Evolutionary conservation across 2,113 vertebrate species (phyloP).

Genomic region (Aix galericulata): DNA sequence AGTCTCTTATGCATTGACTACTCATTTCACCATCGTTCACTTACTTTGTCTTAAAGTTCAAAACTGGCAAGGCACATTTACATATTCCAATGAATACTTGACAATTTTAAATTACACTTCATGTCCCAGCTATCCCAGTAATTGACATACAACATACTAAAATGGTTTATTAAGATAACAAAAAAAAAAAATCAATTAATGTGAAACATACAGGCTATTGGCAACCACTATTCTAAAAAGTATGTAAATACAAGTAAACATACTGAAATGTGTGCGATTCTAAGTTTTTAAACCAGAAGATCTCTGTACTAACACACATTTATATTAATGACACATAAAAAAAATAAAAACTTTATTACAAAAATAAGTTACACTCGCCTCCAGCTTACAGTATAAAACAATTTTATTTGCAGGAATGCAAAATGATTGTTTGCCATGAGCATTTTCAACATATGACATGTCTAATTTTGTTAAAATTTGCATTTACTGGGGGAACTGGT

Average conservation of each 20-base stretch:
- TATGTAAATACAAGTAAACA: conserved; percentile 87
- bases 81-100: conserved; percentile 88
- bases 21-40: conserved; percentile 75
- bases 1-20: conserved; percentile 75
- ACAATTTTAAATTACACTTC: conserved; percentile 87
- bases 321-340: conserved; percentile 92
- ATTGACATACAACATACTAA: conserved; percentile 87
- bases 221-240: conserved; percentile 85
- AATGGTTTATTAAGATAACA: conserved; percentile 84
- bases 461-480: conserved; percentile 90
- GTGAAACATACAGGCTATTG: conserved; percentile 85
- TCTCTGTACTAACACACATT: conserved; percentile 88
- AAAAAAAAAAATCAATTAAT: conserved; percentile 76
- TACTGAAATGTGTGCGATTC: conserved; percentile 86
- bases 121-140: conserved; percentile 87
- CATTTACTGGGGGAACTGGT: conserved; percentile 88
- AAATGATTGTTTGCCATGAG: conserved; percentile 98
- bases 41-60: conserved; percentile 78
- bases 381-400: conserved; percentile 99
- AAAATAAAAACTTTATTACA: conserved; percentile 99
- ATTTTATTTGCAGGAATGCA: conserved; percentile 99
- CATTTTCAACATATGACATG: conserved; percentile 99
- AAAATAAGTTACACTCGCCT: conserved; percentile 99
- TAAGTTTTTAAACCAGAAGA: conserved; percentile 85
- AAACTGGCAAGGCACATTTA: conserved; percentile 88